Evolutionary conservation across 2,113 vertebrate species (phyloP), one percentile per base, ranked within the genome.

Genomic region (Austrofundulus limnaeus): DNA sequence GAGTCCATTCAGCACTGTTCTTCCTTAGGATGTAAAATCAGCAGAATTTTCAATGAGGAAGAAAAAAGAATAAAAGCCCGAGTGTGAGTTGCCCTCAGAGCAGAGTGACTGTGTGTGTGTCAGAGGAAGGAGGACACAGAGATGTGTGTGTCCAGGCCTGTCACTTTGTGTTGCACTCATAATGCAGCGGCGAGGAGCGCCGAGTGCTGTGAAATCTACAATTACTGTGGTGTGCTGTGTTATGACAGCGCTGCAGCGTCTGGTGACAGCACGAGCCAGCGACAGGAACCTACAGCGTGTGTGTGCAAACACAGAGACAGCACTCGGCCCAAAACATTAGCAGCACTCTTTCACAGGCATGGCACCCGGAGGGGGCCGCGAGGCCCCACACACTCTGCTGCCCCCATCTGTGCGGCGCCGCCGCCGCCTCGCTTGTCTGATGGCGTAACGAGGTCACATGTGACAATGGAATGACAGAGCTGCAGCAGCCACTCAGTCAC

Each of bases 221-320:
- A 90, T 92, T 92, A 91, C 86, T 82, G 86, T 80, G 81, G 85
- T 84, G 84, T 80, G 75, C 81, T 38, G 84, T 90, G 85, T 92
- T 91, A 89, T 92, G 90, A 91, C 90, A 92, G 86, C 64, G 25
- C 73, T 25, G 56, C 60, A 78, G 86, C 84, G 72, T 85, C 80
- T 75, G 69, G 81, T 90, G 85, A 90, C 85, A 88, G 75, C 79
- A 70, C 72, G 61, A 68, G 82, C 69, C 70, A 65, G 64, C 73
- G 62, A 84, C 73, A 60, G 77, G 60, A 70, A 68, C 81, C 77
- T 59, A 47, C 57, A 17, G 59, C 12, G 70, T 65, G 83, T 69
- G 86, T 88, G 85, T 84, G 82, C 62, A 87, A 87, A 88, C 87
- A 90, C 24, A 81, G 78, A 72, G 77, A 83, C 80, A 70, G 79